phyloP scores from a whole-genome alignment of 2,888 invertebrate species.

The Gryllus longicercus region DNA sequence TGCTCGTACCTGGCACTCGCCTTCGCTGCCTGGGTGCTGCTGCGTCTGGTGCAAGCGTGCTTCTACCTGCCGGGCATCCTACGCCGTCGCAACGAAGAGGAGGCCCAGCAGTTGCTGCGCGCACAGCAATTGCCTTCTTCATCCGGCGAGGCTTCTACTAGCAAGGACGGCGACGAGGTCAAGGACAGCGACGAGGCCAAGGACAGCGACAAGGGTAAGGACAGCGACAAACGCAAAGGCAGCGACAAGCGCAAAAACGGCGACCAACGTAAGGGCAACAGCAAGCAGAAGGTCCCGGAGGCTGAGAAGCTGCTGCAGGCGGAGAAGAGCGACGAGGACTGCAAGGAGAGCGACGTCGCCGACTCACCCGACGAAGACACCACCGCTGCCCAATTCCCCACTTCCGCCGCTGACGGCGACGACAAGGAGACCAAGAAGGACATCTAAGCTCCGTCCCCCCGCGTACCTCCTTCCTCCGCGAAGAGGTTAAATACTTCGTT shows the following conservation, averaged over 20 bases:
- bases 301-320: neutral
- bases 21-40: conserved; percentile 61
- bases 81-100: conserved; percentile 52
- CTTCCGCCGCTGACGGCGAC: neutral
- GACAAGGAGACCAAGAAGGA: neutral
- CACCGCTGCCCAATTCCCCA: neutral
- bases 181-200: too few relatives aligned
- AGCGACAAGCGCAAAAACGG: too few relatives aligned
- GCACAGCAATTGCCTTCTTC: neutral
- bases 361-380: neutral
- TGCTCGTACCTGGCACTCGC: conserved; percentile 60
- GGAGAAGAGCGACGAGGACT: neutral
- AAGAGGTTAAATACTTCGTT: too few relatives aligned
- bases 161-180: too few relatives aligned
- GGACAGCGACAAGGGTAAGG: too few relatives aligned
- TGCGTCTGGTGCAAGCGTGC: conserved; percentile 62
- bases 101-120: neutral
- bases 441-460: neutral
- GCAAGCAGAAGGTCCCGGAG: conserved; percentile 48
- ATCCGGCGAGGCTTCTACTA: too few relatives aligned
- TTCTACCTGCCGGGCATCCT: conserved; percentile 62
- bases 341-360: neutral
- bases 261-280: too few relatives aligned
- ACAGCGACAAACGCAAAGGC: too few relatives aligned
- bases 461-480: neutral